Percentiles rank a stretch among this genome's conserved stretches.
phyloP scores from a whole-genome alignment of 2,888 invertebrate genomes.

The Lampropteryx suffumata region DNA sequence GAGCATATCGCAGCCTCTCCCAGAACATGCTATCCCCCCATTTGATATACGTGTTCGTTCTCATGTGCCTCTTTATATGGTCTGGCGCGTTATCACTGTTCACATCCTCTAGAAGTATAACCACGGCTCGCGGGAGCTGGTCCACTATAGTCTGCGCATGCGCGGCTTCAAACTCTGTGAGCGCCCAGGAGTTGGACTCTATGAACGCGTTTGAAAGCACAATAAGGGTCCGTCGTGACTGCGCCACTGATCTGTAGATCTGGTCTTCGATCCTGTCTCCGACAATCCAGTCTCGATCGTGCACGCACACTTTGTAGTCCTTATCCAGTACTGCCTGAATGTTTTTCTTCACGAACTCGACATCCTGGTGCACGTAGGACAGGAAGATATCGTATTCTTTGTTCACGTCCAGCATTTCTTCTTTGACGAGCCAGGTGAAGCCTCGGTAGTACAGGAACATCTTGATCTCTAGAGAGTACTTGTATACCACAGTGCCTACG shows the following conservation, averaged over 20 bases:
- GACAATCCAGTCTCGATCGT: slow-evolving; percentile 88
- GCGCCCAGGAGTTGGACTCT: slow-evolving; percentile 79
- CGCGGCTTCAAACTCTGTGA: slow-evolving; percentile 85
- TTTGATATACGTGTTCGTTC: slow-evolving; percentile 90
- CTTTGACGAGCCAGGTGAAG: slow-evolving; percentile 19
- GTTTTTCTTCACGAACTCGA: slow-evolving; percentile 85
- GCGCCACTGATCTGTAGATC: slow-evolving; percentile 88
- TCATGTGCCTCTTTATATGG: slow-evolving; percentile 85
- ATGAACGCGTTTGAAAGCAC: slow-evolving; percentile 43
- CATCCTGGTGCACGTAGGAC: slow-evolving; percentile 90
- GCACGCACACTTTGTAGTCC: slow-evolving; percentile 85
- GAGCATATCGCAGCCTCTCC: slow-evolving; percentile 88
- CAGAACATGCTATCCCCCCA: slow-evolving; percentile 92
- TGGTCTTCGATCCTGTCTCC: slow-evolving; percentile 88
- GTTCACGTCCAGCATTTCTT: slow-evolving; percentile 37
- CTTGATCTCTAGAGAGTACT: slow-evolving; percentile 37
- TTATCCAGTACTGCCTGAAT: slow-evolving; percentile 86
- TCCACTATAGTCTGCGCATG: slow-evolving; percentile 53
- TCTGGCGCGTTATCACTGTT: slow-evolving; percentile 66
- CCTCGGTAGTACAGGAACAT: slow-evolving; percentile 34
- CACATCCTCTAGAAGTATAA: slow-evolving; percentile 84
- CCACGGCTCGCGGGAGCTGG: slow-evolving; percentile 86
- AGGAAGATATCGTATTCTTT: slow-evolving; percentile 89
- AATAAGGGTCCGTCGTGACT: slow-evolving; percentile 68
- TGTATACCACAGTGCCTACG: slow-evolving; percentile 19